A percentile compares a stretch with the other conserved stretches of the same genome.
Evolutionary conservation across 2,113 vertebrate genomes (phyloP).

Genomic region (Ictidomys tridecemlineatus): DNA sequence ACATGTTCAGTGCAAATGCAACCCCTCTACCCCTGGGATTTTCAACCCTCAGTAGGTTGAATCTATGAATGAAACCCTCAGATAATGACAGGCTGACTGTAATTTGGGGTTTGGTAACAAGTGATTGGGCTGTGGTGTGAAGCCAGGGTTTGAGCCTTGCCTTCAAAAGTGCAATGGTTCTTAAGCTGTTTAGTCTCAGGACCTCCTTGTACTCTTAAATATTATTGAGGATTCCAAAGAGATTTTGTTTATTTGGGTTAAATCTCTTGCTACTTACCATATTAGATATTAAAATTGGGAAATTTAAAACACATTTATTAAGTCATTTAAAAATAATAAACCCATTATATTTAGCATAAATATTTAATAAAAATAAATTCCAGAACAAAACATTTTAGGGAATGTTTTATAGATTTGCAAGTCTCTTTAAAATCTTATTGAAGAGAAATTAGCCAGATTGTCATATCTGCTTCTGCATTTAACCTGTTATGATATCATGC

Average conservation of each 20-base stretch:
- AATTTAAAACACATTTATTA: not conserved
- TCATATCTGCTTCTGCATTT: not conserved
- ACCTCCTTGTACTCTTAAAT: not conserved
- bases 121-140: not conserved
- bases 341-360: not conserved
- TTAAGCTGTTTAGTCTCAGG: not conserved
- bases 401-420: not conserved
- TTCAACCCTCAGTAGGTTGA: not conserved
- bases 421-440: not conserved
- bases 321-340: not conserved
- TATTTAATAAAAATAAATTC: not conserved
- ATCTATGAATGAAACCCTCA: not conserved
- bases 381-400: not conserved
- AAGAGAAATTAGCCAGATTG: not conserved
- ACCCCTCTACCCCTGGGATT: not conserved
- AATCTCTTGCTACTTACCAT: not conserved
- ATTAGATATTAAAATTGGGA: not conserved
- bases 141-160: not conserved
- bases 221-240: not conserved
- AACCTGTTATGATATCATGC: not conserved
- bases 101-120: not conserved
- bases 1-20: not conserved
- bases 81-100: not conserved
- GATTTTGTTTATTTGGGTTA: slow-evolving; percentile 4
- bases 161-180: not conserved